Percentiles rank a stretch among this genome's conserved stretches.
Evolutionary conservation across 2,888 invertebrate species (phyloP).

Genomic region (Tiphia femorata): DNA sequence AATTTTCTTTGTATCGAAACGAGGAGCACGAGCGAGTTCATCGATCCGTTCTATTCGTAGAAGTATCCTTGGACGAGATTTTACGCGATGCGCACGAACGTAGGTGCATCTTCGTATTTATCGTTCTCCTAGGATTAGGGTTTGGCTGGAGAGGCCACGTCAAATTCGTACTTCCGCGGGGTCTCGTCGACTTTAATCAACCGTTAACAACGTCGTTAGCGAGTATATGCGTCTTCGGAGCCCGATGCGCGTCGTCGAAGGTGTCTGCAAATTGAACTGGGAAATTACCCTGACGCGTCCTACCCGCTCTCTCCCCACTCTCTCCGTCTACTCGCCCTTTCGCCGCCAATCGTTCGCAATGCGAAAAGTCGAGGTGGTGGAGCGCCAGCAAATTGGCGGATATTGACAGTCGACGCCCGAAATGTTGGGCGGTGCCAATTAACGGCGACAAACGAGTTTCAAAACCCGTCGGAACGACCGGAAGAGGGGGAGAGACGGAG

Average conservation of each 20-base stretch:
- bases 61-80: too few relatives aligned
- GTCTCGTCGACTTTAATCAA: slow-evolving; percentile 52
- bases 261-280: slow-evolving; percentile 39
- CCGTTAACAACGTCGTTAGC: slow-evolving; percentile 36
- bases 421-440: slow-evolving; percentile 25
- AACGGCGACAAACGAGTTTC: slow-evolving; percentile 8
- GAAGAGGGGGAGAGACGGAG: background rate
- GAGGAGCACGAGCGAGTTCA: too few relatives aligned
- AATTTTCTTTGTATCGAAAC: too few relatives aligned
- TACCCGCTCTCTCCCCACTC: background rate
- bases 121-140: too few relatives aligned
- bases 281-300: slow-evolving; percentile 40
- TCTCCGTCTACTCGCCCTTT: too few relatives aligned
- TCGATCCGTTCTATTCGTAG: too few relatives aligned
- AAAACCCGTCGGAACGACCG: background rate
- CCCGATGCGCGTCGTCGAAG: slow-evolving; percentile 7
- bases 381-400: slow-evolving; percentile 34
- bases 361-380: slow-evolving; percentile 3
- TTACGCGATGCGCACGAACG: too few relatives aligned
- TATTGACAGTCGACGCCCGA: slow-evolving; percentile 38
- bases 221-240: slow-evolving; percentile 12
- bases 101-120: too few relatives aligned
- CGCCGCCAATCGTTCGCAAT: background rate
- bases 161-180: too few relatives aligned
- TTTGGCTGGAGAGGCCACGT: too few relatives aligned